Evolutionary conservation across 2,888 invertebrate species (phyloP).

Genomic region (Rhorus exstirpatorius): DNA sequence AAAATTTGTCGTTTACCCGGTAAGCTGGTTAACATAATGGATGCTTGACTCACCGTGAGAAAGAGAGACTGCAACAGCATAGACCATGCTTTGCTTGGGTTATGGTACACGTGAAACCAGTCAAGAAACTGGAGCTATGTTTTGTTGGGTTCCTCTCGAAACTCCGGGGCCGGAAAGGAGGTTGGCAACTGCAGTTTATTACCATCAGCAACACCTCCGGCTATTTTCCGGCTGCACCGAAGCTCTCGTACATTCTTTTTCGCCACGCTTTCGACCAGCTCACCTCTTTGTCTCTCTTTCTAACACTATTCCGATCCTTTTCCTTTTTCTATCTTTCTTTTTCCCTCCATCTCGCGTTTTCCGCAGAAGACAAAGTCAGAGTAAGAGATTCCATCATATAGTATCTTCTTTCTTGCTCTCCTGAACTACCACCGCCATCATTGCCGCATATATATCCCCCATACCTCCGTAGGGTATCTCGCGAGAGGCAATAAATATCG

Average conservation of each 20-base stretch:
- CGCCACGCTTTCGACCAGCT: constrained; percentile 39
- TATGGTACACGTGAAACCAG: constrained; percentile 20
- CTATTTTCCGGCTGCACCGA: constrained; percentile 70
- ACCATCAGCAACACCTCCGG: constrained; percentile 69
- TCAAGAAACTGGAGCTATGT: constrained; percentile 44
- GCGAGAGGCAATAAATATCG: constrained; percentile 75
- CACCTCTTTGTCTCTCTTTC: constrained; percentile 34
- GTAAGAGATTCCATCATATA: constrained; percentile 67
- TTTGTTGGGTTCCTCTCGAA: constrained; percentile 45
- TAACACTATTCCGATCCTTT: constrained; percentile 53
- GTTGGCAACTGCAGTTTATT: constrained; percentile 67
- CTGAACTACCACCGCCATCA: constrained; percentile 37
- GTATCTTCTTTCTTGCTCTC: constrained; percentile 57
- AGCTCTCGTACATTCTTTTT: constrained; percentile 60
- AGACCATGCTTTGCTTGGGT: constrained; percentile 5
- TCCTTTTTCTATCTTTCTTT: constrained; percentile 22
- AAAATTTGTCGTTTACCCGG: constrained; percentile 44
- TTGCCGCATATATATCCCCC: constrained; percentile 31
- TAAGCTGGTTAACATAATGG: constrained; percentile 35
- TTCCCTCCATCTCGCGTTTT: constrained; percentile 36
- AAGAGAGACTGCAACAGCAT: constrained; percentile 28
- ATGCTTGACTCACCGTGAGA: constrained; percentile 35
- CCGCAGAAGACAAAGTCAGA: constrained; percentile 34
- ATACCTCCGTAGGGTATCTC: constrained; percentile 51
- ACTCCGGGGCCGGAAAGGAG: constrained; percentile 69